These are phyloP conservation scores for Conops quadrifasciatus DNA, from an alignment of 2,888 invertebrate species.

Conservation along the genomic window DNA sequence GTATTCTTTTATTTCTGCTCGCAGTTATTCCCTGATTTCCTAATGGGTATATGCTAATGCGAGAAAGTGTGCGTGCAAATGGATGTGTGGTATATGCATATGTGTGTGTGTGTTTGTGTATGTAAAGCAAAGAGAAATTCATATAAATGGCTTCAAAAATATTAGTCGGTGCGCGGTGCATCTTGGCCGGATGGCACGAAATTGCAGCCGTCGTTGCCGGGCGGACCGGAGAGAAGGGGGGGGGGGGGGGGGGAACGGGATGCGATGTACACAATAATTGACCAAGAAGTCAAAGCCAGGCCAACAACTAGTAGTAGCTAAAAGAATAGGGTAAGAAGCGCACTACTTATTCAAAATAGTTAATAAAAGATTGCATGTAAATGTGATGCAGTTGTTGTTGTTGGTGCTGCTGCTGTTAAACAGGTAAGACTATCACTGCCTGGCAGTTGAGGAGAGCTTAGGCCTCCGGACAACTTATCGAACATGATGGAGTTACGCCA, in stretches of 20 bases:
- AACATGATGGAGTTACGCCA: not conserved
- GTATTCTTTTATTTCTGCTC: no score
- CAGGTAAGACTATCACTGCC: not conserved
- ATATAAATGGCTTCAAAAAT: not conserved
- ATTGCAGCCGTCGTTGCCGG: conserved; percentile 26
- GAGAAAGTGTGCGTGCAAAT: no score
- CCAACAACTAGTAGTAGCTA: not conserved
- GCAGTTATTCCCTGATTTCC: no score
- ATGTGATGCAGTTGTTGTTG: conserved; percentile 21
- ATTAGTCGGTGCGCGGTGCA: not conserved
- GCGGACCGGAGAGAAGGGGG: conserved; percentile 14
- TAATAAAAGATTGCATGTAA: conserved; percentile 33
- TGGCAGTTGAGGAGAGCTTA: conserved; percentile 6
- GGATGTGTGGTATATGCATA: no score
- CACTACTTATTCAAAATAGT: conserved; percentile 33
- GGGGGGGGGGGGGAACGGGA: not conserved
- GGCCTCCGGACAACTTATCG: conserved; percentile 29
- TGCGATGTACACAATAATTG: not conserved
- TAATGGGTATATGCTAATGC: no score
- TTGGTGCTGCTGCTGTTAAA: conserved; percentile 2
- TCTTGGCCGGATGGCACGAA: conserved; percentile 31
- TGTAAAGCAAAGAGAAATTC: not conserved
- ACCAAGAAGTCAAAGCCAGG: not conserved
- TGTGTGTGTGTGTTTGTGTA: not conserved
- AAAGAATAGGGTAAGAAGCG: conserved; percentile 12